A percentile compares a stretch with the other conserved stretches of the same genome.
Evolutionary conservation across 2,113 vertebrate species (phyloP).

Genomic region (Phasianus colchicus): DNA sequence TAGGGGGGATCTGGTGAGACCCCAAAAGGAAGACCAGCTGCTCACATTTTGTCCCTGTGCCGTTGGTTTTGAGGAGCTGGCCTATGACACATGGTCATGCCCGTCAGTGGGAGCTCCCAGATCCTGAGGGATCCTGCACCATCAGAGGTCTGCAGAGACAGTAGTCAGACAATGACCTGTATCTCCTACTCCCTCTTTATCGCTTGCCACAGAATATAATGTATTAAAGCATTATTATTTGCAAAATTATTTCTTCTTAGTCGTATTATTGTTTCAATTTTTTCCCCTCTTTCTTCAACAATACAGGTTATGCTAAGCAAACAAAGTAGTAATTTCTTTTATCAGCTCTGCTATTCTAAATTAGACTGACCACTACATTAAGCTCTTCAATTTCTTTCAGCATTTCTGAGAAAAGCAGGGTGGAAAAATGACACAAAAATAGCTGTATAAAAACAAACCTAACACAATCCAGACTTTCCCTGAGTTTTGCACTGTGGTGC

Average conservation of each 20-base stretch:
- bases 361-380: neutral
- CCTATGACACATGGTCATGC: too few relatives aligned
- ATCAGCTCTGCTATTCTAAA: neutral
- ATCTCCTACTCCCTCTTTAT: neutral
- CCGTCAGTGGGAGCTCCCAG: too few relatives aligned
- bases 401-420: conserved; percentile 21
- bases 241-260: neutral
- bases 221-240: neutral
- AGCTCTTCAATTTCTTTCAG: neutral
- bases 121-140: too few relatives aligned
- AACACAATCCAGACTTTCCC: conserved; percentile 58
- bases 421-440: conserved; percentile 48
- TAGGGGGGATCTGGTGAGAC: too few relatives aligned
- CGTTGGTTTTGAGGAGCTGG: too few relatives aligned
- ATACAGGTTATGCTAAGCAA: neutral
- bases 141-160: neutral
- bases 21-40: too few relatives aligned
- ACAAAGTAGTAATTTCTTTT: neutral
- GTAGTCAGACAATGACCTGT: neutral
- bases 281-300: neutral
- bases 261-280: neutral
- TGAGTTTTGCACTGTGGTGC: neutral
- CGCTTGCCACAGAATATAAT: neutral
- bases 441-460: conserved; percentile 22
- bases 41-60: too few relatives aligned